Conservation (phyloP, 92 coral and sea anemone genomes). For the Palythoa grandis region DNA sequence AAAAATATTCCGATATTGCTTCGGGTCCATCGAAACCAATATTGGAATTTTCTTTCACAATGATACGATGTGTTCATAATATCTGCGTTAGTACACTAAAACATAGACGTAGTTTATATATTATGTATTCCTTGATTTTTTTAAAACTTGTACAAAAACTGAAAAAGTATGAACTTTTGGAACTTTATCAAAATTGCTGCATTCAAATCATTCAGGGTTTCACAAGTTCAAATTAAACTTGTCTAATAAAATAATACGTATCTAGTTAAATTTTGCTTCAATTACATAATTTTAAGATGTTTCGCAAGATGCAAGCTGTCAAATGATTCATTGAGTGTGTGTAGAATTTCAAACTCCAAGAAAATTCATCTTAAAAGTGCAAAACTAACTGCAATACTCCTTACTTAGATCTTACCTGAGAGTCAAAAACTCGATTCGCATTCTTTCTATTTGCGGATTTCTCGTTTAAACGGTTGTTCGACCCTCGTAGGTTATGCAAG, state of each 20-base stretch:
- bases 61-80: too few species aligned
- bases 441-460: conserved; percentile 86
- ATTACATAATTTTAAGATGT: neutral
- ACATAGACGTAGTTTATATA: too few species aligned
- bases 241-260: neutral
- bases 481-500: conserved; percentile 90
- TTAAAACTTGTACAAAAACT: too few species aligned
- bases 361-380: neutral
- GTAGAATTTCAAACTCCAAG: neutral
- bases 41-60: neutral
- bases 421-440: conserved; percentile 95
- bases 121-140: too few species aligned
- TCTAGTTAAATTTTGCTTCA: neutral
- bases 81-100: too few species aligned
- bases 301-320: conserved; percentile 1
- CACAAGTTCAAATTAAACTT: neutral
- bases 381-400: neutral
- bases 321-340: neutral
- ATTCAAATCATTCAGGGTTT: too few species aligned
- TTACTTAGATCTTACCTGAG: conserved; percentile 73
- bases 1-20: neutral
- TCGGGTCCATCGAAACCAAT: neutral
- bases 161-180: too few species aligned
- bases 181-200: too few species aligned
- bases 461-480: conserved; percentile 94